Conservation (phyloP, 2,113 vertebrate genomes). For the Tachysurus fulvidraco region DNA sequence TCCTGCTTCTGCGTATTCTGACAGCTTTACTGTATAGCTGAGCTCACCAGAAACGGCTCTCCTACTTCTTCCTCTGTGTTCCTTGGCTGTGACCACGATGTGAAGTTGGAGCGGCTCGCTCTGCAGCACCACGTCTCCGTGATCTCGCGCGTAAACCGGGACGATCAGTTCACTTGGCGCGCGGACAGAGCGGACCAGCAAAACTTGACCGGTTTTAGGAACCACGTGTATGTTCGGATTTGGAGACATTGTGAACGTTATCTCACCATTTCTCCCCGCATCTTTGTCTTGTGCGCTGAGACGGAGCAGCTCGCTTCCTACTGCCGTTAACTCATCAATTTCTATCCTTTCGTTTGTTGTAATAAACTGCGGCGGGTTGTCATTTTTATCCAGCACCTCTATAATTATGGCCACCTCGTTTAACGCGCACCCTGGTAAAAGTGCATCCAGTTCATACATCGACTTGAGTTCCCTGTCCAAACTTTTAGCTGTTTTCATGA, state of each 20-base stretch:
- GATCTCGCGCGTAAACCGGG: conserved; percentile 65
- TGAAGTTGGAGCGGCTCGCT: conserved; percentile 64
- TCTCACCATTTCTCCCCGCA: conserved; percentile 66
- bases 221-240: conserved; percentile 70
- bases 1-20: conserved; percentile 70
- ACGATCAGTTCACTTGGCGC: conserved; percentile 61
- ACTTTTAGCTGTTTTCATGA: conserved; percentile 66
- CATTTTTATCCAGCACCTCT: conserved; percentile 72
- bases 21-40: conserved; percentile 74
- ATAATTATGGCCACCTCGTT: conserved; percentile 62
- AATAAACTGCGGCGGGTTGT: conserved; percentile 69
- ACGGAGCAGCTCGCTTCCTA: conserved; percentile 67
- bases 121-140: conserved; percentile 60
- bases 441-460: conserved; percentile 65
- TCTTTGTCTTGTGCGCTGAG: conserved; percentile 68
- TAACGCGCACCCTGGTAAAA: conserved; percentile 54
- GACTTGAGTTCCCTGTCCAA: conserved; percentile 74
- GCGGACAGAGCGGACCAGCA: conserved; percentile 67
- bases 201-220: conserved; percentile 72
- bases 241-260: conserved; percentile 67
- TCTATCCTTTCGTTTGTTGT: conserved; percentile 54
- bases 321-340: conserved; percentile 65
- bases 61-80: conserved; percentile 41
- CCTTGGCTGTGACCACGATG: conserved; percentile 52
- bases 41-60: conserved; percentile 66